These are phyloP conservation scores for Zosterops japonicus DNA, from an alignment of 2,113 vertebrate genomes.

Conservation along the genomic window DNA sequence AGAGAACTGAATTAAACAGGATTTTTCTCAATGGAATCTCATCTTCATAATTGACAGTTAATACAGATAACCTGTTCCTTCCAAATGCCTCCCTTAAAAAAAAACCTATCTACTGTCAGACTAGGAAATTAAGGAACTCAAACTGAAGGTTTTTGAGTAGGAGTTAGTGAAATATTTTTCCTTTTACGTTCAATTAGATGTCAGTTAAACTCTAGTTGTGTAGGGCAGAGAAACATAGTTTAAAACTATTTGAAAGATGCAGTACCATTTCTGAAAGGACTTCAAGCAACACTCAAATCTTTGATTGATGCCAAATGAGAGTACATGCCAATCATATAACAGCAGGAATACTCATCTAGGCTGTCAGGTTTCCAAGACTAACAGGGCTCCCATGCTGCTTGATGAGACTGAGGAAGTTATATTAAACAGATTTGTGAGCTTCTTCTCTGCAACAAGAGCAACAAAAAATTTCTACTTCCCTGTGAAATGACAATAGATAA, in stretches of 20 bases:
- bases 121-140: background rate
- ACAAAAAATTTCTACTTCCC: background rate
- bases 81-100: background rate
- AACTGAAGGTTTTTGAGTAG: background rate
- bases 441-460: background rate
- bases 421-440: background rate
- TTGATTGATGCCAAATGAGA: slow-evolving; percentile 2
- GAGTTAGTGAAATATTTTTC: slow-evolving; percentile 4
- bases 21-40: background rate
- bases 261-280: background rate
- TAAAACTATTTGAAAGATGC: background rate
- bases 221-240: background rate
- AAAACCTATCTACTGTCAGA: background rate
- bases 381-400: background rate
- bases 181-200: slow-evolving; percentile 14
- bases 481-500: background rate
- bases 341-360: slow-evolving; percentile 2
- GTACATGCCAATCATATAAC: background rate
- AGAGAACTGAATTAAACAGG: background rate
- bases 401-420: background rate
- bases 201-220: background rate
- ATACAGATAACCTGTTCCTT: background rate
- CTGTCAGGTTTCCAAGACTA: background rate
- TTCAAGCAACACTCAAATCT: background rate
- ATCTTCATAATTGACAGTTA: background rate